Conservation (phyloP, 2,888 invertebrate genomes). For the Fragum sueziense region DNA sequence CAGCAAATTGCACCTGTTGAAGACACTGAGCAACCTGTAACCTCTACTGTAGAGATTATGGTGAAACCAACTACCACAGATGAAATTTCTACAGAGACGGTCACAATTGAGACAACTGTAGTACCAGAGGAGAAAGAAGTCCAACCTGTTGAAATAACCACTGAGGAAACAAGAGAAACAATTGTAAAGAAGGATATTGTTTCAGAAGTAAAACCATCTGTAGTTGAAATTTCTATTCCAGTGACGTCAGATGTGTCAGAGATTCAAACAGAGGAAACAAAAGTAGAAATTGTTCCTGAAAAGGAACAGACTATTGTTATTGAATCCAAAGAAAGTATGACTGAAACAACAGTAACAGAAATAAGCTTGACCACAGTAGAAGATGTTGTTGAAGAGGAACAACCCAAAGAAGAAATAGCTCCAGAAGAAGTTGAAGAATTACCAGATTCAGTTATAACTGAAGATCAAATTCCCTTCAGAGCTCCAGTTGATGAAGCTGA, state of each 20-base stretch:
- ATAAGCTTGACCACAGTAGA: background rate
- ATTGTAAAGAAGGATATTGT: background rate
- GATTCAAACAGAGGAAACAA: constrained; percentile 9
- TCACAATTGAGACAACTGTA: constrained; percentile 8
- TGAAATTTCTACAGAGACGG: constrained; percentile 8
- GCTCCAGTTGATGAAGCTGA: constrained; percentile 39
- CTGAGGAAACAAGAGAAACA: background rate
- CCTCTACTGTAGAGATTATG: background rate
- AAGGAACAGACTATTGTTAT: constrained; percentile 16
- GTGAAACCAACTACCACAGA: background rate
- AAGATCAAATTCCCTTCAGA: constrained; percentile 17
- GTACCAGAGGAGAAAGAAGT: background rate
- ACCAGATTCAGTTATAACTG: constrained; percentile 16
- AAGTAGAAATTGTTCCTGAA: constrained; percentile 8
- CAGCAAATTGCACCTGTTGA: constrained; percentile 37
- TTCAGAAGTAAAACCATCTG: background rate
- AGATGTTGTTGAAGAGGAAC: constrained; percentile 18
- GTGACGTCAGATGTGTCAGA: constrained; percentile 1
- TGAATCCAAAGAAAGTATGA: constrained; percentile 34
- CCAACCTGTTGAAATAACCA: background rate
- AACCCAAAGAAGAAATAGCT: constrained; percentile 31
- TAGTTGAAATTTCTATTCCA: background rate
- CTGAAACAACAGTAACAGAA: constrained; percentile 3
- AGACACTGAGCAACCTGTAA: constrained; percentile 12
- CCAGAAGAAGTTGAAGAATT: constrained; percentile 26